Evolutionary conservation across 2,888 invertebrate species (phyloP), one percentile per base, ranked within the genome.

Genomic region (Drymonia ruficornis): DNA sequence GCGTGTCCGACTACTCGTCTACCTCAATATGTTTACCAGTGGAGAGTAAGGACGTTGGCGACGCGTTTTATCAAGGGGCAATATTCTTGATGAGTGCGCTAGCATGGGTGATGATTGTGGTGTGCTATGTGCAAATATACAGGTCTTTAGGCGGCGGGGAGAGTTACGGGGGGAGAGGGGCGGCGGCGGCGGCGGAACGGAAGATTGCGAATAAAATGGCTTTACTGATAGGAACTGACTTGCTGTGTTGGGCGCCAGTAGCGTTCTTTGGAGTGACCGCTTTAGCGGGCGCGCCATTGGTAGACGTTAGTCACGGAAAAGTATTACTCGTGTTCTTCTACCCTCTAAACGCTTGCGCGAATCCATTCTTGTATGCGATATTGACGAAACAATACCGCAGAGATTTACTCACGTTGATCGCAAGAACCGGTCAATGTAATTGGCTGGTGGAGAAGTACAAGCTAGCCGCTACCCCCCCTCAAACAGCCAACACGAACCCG

Each of bases 361-460:
- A 98, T 88, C 98, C 98, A 0, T 98, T 98, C 90, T 89, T 98
- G 3, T 98, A 98, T 84, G 98, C 97, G 16, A 96, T 98, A 67
- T 92, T 98, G 77, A 98, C 98, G 8, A 95, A 97, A 61, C 97
- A 97, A 84, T 98, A 97, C 79, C 94, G 97, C 43, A 93, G 95
- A 67, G 97, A 98, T 81, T 91, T 97, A 19, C 93, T 95, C 51
- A 90, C 94, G 12, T 81, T 97, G 42, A 86, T 96, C 49, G 94
- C 95, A 2, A 94, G 95, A 90, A 96, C 89, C 69, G 93, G 91
- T 0, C 70, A 78, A 38, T 92, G 90, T 58, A 83, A 83, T 55
- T 91, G 92, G 91, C 59, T 91, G 60, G 76, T 91, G 1, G 76
- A 85, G 66, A 84, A 75, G 61, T 91, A 91, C 63, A 92, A 92